These are phyloP conservation scores for Clepsis dumicolana DNA, from an alignment of 2,888 invertebrate species.

Conservation along the genomic window DNA sequence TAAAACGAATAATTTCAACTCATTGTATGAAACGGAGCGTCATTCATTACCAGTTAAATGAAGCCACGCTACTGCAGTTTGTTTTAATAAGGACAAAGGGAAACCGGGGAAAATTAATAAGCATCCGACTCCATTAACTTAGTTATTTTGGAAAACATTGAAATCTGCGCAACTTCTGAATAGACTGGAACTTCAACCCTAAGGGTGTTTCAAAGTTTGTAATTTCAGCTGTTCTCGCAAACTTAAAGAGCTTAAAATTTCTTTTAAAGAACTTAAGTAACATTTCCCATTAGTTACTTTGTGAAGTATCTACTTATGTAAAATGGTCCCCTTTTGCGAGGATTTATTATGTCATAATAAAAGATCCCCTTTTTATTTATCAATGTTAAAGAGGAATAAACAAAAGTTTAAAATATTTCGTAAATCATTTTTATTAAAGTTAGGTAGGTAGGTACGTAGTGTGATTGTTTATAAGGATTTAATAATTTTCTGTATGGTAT, in stretches of 20 bases:
- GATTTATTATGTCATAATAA: neutral
- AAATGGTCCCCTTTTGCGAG: conserved; percentile 7
- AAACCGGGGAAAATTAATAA: conserved; percentile 29
- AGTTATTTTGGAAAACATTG: conserved; percentile 31
- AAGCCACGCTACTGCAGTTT: conserved; percentile 22
- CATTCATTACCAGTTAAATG: conserved; percentile 11
- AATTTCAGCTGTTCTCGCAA: conserved; percentile 35
- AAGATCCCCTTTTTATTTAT: neutral
- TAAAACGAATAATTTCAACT: conserved; percentile 7
- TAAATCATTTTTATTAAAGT: no score
- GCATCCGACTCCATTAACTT: conserved; percentile 22
- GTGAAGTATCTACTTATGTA: conserved; percentile 4
- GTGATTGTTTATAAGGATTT: no score
- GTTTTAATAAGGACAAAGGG: conserved; percentile 23
- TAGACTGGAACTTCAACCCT: conserved; percentile 36
- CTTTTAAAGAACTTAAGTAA: conserved; percentile 28
- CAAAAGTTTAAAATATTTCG: no score
- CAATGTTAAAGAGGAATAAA: no score
- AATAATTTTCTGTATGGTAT: no score
- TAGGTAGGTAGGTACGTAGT: no score
- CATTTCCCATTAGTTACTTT: conserved; percentile 20
- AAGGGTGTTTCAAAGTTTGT: conserved; percentile 31
- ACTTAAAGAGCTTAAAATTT: conserved; percentile 35
- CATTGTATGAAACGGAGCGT: conserved; percentile 2
- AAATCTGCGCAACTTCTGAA: conserved; percentile 35